These are phyloP conservation scores for Tetramorium simillimum DNA, from an alignment of 1,140 invertebrate genomes.

Conservation along the genomic window DNA sequence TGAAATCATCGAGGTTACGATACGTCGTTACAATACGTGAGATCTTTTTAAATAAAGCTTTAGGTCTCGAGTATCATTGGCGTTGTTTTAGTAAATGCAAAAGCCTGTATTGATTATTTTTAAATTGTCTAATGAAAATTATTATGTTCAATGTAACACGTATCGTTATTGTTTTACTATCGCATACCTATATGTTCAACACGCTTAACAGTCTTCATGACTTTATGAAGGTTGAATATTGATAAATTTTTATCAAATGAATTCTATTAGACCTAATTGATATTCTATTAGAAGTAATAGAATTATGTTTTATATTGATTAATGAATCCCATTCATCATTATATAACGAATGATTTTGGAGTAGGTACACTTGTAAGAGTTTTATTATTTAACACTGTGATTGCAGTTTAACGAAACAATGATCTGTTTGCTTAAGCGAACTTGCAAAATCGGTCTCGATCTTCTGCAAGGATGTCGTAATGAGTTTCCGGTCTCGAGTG, in stretches of 20 bases:
- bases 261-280: neutral
- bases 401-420: conserved; percentile 15
- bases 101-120: neutral
- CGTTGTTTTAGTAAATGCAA: neutral
- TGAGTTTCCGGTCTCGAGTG: neutral
- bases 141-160: neutral
- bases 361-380: neutral
- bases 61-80: neutral
- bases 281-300: neutral
- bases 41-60: neutral
- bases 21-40: neutral
- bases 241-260: neutral
- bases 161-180: neutral
- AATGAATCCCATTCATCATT: conserved; percentile 49
- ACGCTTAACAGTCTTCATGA: neutral
- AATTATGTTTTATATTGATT: neutral
- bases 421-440: neutral
- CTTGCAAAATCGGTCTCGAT: conserved; percentile 28
- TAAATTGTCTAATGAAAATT: neutral
- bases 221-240: neutral
- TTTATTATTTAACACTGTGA: neutral
- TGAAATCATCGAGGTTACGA: neutral
- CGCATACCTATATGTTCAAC: neutral
- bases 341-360: neutral
- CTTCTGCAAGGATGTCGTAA: neutral